Evolutionary conservation across 2,888 invertebrate genomes (phyloP).

Genomic region (Xestia c-nigrum): DNA sequence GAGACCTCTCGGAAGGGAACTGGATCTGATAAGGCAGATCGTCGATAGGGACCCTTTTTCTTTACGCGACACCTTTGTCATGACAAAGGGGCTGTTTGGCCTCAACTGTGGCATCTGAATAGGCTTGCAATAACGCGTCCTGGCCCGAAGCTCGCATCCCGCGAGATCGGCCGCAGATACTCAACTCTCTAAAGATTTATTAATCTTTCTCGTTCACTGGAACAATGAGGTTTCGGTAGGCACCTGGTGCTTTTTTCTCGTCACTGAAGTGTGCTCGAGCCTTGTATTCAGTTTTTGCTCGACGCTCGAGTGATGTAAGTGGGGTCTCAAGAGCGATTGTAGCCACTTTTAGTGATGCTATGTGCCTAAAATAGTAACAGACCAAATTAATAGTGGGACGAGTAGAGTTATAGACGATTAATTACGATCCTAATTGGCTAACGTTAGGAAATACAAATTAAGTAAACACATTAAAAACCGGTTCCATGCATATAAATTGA

Average conservation of each 20-base stretch:
- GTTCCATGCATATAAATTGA: constrained; percentile 50
- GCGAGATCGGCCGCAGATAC: constrained; percentile 89
- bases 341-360: constrained; percentile 69
- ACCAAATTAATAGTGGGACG: constrained; percentile 37
- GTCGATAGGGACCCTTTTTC: constrained; percentile 90
- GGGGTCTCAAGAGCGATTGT: constrained; percentile 77
- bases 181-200: constrained; percentile 89
- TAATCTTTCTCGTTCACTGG: constrained; percentile 88
- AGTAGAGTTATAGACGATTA: constrained; percentile 38
- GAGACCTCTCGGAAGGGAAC: constrained; percentile 90
- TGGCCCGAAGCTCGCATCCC: constrained; percentile 86
- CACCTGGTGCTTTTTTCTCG: constrained; percentile 89
- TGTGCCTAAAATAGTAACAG: constrained; percentile 53
- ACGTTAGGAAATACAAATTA: constrained; percentile 53
- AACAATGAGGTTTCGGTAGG: constrained; percentile 89
- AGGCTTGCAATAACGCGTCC: constrained; percentile 90
- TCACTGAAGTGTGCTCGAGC: constrained; percentile 80
- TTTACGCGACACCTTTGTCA: constrained; percentile 90
- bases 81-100: constrained; percentile 90
- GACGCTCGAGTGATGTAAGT: constrained; percentile 79
- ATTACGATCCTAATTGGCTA: constrained; percentile 59
- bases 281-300: constrained; percentile 85
- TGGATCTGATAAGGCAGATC: constrained; percentile 90
- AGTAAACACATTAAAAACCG: constrained; percentile 59
- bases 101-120: constrained; percentile 89